Percentiles rank a stretch among this genome's conserved stretches.
Evolutionary conservation across 2,888 invertebrate species (phyloP).

Genomic region (Ernsta delagoae): DNA sequence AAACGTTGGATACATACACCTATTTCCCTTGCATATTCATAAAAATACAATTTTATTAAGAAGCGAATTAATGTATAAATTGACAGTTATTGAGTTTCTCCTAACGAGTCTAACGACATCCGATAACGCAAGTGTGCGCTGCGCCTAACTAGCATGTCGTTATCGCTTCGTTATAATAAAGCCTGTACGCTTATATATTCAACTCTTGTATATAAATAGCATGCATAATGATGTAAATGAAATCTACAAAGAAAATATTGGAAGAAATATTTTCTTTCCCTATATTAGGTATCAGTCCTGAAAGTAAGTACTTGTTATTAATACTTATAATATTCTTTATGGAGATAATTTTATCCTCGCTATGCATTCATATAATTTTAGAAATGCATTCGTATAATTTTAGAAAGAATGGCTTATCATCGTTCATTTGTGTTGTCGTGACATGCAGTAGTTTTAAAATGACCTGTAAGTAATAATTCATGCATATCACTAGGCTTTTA

Average conservation of each 20-base stretch:
- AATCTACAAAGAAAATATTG: neutral
- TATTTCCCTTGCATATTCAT: conserved; percentile 3
- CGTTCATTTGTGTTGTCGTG: no score
- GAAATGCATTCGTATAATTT: no score
- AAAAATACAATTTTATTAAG: conserved; percentile 15
- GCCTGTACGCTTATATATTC: conserved; percentile 18
- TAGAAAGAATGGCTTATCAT: no score
- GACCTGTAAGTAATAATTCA: no score
- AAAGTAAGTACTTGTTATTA: no score
- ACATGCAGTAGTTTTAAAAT: no score
- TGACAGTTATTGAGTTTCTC: conserved; percentile 26
- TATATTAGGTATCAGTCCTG: neutral
- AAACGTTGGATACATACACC: no score
- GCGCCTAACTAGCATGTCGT: conserved; percentile 42
- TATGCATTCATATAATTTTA: no score
- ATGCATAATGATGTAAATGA: conserved; percentile 6
- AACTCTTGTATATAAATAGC: conserved; percentile 4
- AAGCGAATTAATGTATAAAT: conserved; percentile 13
- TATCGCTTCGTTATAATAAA: conserved; percentile 30
- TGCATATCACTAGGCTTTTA: no score
- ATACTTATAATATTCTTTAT: no score
- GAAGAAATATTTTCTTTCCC: neutral
- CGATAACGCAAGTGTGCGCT: conserved; percentile 44
- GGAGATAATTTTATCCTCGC: no score
- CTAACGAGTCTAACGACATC: conserved; percentile 43